phyloP scores from a whole-genome alignment of 2,888 invertebrate species.

The Papilio demoleus region DNA sequence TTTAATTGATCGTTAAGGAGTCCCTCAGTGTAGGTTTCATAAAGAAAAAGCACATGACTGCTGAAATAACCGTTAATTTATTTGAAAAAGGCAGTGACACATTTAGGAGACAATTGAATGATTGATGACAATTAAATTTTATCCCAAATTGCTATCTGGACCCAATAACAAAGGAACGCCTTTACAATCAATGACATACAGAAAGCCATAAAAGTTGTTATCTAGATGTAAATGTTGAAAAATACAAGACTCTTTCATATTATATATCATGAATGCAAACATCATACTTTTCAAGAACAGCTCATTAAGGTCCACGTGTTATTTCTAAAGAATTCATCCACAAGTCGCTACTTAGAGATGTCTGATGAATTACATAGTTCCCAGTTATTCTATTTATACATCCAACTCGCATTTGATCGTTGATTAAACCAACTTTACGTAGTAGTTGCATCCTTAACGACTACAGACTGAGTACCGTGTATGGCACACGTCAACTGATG shows the following conservation, averaged over 20 bases:
- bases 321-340: slow-evolving; percentile 12
- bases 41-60: background rate
- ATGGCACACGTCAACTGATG: background rate
- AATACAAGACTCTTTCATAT: background rate
- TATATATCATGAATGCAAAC: background rate
- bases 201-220: too few species aligned
- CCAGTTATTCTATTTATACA: slow-evolving; percentile 3
- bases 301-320: background rate
- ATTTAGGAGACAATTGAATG: background rate
- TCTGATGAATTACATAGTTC: slow-evolving; percentile 6
- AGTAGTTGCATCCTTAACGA: background rate
- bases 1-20: background rate
- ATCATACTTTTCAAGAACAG: slow-evolving; percentile 2
- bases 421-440: background rate
- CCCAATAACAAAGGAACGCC: too few species aligned
- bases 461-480: background rate
- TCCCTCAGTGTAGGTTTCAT: background rate
- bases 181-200: too few species aligned
- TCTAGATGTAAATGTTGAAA: too few species aligned
- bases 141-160: too few species aligned
- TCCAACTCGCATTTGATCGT: background rate
- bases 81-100: background rate
- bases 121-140: too few species aligned
- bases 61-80: too few species aligned
- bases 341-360: background rate